Conservation (phyloP, 2,113 vertebrate genomes). For the Cephalophus harveyi region DNA sequence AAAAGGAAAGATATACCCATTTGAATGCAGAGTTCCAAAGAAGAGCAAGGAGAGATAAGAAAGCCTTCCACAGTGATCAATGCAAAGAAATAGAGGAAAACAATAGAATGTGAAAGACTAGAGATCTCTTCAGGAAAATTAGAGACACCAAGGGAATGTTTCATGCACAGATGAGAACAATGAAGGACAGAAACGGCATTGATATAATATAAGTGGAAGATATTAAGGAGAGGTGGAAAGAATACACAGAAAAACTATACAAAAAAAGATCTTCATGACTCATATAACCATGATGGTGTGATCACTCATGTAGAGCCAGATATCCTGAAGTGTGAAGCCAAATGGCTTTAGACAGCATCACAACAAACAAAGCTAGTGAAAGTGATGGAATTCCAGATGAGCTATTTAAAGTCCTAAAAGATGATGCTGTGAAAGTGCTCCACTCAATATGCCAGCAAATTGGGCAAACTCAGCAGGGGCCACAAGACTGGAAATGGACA, state of each 20-base stretch:
- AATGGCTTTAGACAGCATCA: neutral
- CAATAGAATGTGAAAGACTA: too few relatives aligned
- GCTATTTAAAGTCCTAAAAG: neutral
- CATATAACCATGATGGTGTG: neutral
- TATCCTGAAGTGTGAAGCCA: neutral
- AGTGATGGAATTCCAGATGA: neutral
- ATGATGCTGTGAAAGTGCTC: neutral
- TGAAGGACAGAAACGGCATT: neutral
- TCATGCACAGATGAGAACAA: neutral
- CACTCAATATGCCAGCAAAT: neutral
- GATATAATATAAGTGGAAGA: neutral
- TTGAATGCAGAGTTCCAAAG: neutral
- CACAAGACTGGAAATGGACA: neutral
- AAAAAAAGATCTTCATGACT: neutral
- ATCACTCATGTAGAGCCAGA: neutral
- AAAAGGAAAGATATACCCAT: neutral
- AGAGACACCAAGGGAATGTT: rapidly evolving
- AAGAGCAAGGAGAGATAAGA: too few relatives aligned
- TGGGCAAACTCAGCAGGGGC: neutral
- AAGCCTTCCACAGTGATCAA: too few relatives aligned
- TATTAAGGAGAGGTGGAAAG: neutral
- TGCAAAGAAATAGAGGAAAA: too few relatives aligned
- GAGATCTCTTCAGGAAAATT: neutral
- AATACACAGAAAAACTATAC: neutral
- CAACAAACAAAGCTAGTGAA: neutral